Conservation (phyloP, 1,140 invertebrate species). For the Aphelenchoides besseyi region DNA sequence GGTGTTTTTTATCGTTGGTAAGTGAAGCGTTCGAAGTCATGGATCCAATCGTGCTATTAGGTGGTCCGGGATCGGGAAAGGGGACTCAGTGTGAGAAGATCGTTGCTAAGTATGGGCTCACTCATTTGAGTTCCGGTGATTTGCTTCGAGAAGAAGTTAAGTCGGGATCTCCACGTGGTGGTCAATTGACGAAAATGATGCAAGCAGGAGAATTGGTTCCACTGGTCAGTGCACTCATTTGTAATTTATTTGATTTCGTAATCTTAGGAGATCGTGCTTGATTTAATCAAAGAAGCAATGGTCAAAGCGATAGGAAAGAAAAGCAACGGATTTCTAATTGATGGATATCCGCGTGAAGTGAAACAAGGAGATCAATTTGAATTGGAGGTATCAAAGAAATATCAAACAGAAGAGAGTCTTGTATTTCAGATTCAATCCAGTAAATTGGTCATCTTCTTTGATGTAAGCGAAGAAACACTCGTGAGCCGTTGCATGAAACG, state of each 20-base stretch:
- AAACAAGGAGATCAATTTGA: slow-evolving; percentile 85
- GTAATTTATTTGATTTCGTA: too few species aligned
- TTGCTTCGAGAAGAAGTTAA: slow-evolving; percentile 80
- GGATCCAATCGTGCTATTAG: slow-evolving; percentile 25
- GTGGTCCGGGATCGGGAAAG: slow-evolving; percentile 91
- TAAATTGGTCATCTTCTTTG: slow-evolving; percentile 76
- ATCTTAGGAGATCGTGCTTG: slow-evolving; percentile 80
- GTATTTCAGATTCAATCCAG: slow-evolving; percentile 71
- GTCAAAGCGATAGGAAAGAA: slow-evolving; percentile 67
- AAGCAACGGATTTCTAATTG: slow-evolving; percentile 86
- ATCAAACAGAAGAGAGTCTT: not conserved
- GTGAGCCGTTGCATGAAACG: slow-evolving; percentile 78
- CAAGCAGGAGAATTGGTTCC: slow-evolving; percentile 80
- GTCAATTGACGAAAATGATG: slow-evolving; percentile 79
- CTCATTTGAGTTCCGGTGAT: slow-evolving; percentile 97
- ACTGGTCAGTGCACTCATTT: slow-evolving; percentile 75
- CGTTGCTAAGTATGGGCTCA: slow-evolving; percentile 81
- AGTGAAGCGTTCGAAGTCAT: not conserved
- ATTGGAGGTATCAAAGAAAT: slow-evolving; percentile 63
- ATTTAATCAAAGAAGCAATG: slow-evolving; percentile 81
- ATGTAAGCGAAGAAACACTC: slow-evolving; percentile 80
- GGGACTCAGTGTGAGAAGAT: slow-evolving; percentile 92
- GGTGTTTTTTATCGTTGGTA: slow-evolving; percentile 66
- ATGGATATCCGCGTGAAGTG: slow-evolving; percentile 89
- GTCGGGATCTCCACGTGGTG: slow-evolving; percentile 79